A percentile compares a stretch with the other conserved stretches of the same genome.
These are phyloP conservation scores for Eupithecia tripunctaria DNA, from an alignment of 2,888 invertebrate species.

Conservation along the genomic window DNA sequence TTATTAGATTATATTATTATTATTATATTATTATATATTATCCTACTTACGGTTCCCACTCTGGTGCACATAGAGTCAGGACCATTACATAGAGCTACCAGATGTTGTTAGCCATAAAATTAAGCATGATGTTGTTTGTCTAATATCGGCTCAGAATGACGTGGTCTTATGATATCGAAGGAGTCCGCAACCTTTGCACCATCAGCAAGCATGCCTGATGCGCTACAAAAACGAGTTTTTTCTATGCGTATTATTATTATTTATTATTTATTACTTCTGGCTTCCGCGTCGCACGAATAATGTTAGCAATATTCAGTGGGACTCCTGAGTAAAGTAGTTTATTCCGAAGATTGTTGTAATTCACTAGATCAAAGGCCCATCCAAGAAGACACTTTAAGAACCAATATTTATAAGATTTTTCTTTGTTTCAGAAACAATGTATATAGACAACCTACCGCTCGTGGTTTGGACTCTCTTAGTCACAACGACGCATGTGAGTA, in stretches of 20 bases:
- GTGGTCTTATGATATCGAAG: not conserved
- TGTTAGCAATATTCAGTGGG: not conserved
- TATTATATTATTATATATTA: too few relatives aligned
- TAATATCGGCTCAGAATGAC: not conserved
- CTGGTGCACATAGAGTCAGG: too few relatives aligned
- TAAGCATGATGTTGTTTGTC: not conserved
- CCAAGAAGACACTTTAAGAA: not conserved
- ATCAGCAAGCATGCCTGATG: too few relatives aligned
- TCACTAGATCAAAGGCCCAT: not conserved
- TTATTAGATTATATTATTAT: too few relatives aligned
- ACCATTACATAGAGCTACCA: not conserved
- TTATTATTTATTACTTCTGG: too few relatives aligned
- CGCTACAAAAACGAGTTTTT: not conserved
- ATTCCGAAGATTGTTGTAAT: not conserved
- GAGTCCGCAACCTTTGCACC: too few relatives aligned
- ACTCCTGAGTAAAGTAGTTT: not conserved
- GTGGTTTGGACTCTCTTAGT: slow-evolving; percentile 95
- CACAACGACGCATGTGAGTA: slow-evolving; percentile 92
- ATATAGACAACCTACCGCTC: slow-evolving; percentile 95
- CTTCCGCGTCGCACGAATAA: too few relatives aligned
- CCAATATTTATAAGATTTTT: slow-evolving; percentile 45
- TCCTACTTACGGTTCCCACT: too few relatives aligned
- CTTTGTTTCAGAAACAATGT: slow-evolving; percentile 93
- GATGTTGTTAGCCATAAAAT: not conserved
- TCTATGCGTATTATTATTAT: too few relatives aligned